Evolutionary conservation across 2,888 invertebrate genomes (phyloP).

Genomic region (Rotaria magnacalcarata): DNA sequence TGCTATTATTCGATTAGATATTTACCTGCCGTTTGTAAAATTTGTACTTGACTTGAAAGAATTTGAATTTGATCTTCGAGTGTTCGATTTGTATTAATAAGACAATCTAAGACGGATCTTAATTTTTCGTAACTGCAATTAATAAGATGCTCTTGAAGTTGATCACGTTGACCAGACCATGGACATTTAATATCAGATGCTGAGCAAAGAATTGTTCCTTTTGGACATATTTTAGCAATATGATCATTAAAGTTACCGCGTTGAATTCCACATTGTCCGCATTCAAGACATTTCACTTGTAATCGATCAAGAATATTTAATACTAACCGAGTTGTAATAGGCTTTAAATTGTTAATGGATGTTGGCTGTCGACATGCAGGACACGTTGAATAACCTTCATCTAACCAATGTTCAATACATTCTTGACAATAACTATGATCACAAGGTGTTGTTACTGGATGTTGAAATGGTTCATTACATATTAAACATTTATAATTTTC

Average conservation of each 20-base stretch:
- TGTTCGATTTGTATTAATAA: not conserved
- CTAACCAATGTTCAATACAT: conserved; percentile 15
- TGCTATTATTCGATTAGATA: not conserved
- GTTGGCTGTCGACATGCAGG: not conserved
- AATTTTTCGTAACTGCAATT: not conserved
- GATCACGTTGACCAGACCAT: not conserved
- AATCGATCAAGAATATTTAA: conserved; percentile 30
- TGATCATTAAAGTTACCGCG: not conserved
- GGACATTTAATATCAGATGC: conserved; percentile 14
- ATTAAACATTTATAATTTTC: not conserved
- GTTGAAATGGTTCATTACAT: not conserved
- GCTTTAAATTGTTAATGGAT: not conserved
- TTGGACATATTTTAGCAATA: not conserved
- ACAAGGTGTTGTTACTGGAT: not conserved
- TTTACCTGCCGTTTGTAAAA: not conserved
- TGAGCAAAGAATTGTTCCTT: not conserved
- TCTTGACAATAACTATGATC: conserved; percentile 5
- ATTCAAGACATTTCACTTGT: not conserved
- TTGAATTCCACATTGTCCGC: not conserved
- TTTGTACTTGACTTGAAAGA: not conserved
- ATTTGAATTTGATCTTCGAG: not conserved
- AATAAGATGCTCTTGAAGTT: not conserved
- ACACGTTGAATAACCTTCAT: not conserved
- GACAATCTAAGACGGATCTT: not conserved
- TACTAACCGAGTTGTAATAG: not conserved